phyloP scores from a whole-genome alignment of 2,888 invertebrate genomes.

The Euclidia mi region DNA sequence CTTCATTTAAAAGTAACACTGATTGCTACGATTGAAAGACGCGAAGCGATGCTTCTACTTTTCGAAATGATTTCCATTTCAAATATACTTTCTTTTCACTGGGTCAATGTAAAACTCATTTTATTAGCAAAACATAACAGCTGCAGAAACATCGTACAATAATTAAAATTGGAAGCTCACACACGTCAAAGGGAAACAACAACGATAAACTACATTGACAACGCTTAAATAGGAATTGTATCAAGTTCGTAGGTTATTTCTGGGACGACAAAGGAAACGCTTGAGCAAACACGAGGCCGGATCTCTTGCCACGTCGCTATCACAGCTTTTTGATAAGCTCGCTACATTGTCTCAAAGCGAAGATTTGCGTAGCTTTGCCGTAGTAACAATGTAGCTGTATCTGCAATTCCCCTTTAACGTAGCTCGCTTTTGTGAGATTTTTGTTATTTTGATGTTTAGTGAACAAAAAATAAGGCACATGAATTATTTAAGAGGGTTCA shows the following conservation, averaged over 20 bases:
- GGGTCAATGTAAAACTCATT: background rate
- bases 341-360: slow-evolving; percentile 43
- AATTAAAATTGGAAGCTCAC: slow-evolving; percentile 6
- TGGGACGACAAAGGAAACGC: slow-evolving; percentile 43
- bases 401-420: slow-evolving; percentile 21
- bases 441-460: background rate
- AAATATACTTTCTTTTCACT: background rate
- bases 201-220: slow-evolving; percentile 39
- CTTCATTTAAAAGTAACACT: too few species aligned
- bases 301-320: slow-evolving; percentile 27
- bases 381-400: slow-evolving; percentile 40
- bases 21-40: too few species aligned
- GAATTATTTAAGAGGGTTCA: too few species aligned
- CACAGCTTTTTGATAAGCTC: slow-evolving; percentile 51
- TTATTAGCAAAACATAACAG: background rate
- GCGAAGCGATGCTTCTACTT: too few species aligned
- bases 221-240: slow-evolving; percentile 37
- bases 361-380: slow-evolving; percentile 42
- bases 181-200: slow-evolving; percentile 9
- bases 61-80: too few species aligned
- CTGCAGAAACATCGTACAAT: background rate
- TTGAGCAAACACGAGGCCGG: slow-evolving; percentile 30
- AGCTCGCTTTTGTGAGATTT: too few species aligned
- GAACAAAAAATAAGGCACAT: too few species aligned
- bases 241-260: slow-evolving; percentile 48